Percentiles rank a stretch among this genome's conserved stretches.
Conservation (phyloP, 1,140 invertebrate genomes). For the Euwallacea fornicatus region DNA sequence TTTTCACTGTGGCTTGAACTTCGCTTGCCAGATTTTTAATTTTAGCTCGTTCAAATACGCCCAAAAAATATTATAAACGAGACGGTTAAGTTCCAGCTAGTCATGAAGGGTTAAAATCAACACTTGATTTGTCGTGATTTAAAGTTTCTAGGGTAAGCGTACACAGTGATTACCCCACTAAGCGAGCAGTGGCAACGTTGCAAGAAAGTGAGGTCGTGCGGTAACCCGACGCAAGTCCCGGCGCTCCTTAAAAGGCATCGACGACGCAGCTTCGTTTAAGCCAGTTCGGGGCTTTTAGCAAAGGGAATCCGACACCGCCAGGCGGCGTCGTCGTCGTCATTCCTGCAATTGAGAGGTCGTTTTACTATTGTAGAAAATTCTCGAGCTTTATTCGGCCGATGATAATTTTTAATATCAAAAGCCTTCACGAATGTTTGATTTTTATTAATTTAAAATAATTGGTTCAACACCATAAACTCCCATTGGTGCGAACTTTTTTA, state of each 20-base stretch:
- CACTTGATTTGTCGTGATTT: neutral
- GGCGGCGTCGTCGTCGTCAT: conserved; percentile 6
- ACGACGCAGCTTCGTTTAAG: conserved; percentile 29
- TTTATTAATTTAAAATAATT: too few relatives aligned
- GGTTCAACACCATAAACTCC: too few relatives aligned
- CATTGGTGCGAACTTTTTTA: too few relatives aligned
- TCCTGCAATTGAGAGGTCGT: neutral
- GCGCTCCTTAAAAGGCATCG: conserved; percentile 51
- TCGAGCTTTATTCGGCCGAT: too few relatives aligned
- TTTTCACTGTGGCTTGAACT: neutral
- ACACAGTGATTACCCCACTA: conserved; percentile 14
- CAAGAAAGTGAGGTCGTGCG: conserved; percentile 33
- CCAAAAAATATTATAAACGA: neutral
- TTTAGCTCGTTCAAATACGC: conserved; percentile 6
- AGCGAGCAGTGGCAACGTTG: conserved; percentile 19
- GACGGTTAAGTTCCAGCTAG: neutral
- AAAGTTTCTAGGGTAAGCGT: neutral
- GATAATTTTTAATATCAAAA: too few relatives aligned
- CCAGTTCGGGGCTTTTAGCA: conserved; percentile 22
- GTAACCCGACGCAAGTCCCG: conserved; percentile 49
- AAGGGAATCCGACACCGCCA: conserved; percentile 15
- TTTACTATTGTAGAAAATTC: neutral
- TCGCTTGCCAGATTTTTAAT: conserved; percentile 11
- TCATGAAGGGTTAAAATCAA: neutral
- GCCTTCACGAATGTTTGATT: too few relatives aligned